Evolutionary conservation across 2,888 invertebrate genomes (phyloP), one percentile per base, ranked within the genome.

Genomic region (Ischnus inquisitorius): DNA sequence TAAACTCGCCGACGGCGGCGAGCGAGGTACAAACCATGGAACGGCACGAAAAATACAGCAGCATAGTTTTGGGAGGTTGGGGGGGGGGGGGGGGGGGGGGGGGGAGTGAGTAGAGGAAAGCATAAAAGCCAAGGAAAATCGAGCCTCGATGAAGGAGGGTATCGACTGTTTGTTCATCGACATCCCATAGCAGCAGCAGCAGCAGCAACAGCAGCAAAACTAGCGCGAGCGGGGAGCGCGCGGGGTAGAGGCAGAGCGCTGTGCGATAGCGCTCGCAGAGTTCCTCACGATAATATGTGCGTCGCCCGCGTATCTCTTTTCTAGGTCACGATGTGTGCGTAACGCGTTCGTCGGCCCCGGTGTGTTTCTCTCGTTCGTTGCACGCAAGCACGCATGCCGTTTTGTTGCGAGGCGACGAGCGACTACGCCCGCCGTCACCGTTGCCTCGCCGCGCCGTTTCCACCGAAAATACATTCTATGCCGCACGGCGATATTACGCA

Each of bases 321-420:
- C 77, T 84, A 78, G 77, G 77, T 74, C 84, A 71, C 72, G 57
- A 71, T 83, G 67, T 67, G 80, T 78, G 84, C 77, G 80, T 76
- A 79, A 75, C 76, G 79, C 76, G 79, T 79, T 75, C 71, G 28
- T 62, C 72, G 72, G 62, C 71, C 60, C 67, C 64, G 43, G 64
- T 14, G 60, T 60, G 60, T 69, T 51, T 60, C 34, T 34, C 34
- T 34, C 34, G 25, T 51, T 62, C 67, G 74, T 48, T 77, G 79
- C 79, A 79, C 65, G 71, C 79, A 71, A 39, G 12, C 64, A 41
- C 25, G 57, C 54, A 65, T 65, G 62, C 65, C 71, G 57, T 79
- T 60, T 78, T 79, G 46, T 79, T 76, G 75, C 79, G 75, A 64
- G 75, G 65, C 79, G 69, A 79, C 71, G 51, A 34, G 75, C 71